phyloP scores from a whole-genome alignment of 2,888 invertebrate species.

The Craniophora ligustri region DNA sequence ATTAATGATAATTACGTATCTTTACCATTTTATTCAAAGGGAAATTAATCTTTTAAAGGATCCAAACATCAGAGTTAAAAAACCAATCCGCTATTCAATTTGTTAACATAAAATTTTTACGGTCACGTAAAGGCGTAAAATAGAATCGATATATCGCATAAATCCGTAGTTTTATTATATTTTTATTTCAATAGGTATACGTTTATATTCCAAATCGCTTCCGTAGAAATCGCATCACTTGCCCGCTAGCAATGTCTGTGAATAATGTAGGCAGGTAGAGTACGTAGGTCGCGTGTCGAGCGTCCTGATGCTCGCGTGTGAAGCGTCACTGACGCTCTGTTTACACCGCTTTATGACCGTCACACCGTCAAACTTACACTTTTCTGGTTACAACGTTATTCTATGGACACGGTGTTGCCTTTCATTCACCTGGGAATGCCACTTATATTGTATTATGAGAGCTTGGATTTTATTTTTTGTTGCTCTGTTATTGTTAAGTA shows the following conservation, averaged over 20 bases:
- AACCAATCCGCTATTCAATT: too few relatives aligned
- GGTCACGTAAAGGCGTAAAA: too few relatives aligned
- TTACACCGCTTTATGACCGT: slow-evolving; percentile 56
- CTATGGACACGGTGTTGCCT: slow-evolving; percentile 9
- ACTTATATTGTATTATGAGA: background rate
- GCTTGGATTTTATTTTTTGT: background rate
- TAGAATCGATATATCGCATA: too few relatives aligned
- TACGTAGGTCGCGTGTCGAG: slow-evolving; percentile 54
- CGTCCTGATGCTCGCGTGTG: slow-evolving; percentile 61
- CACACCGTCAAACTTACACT: slow-evolving; percentile 49
- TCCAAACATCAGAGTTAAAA: too few relatives aligned
- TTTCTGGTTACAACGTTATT: slow-evolving; percentile 32
- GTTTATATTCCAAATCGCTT: slow-evolving; percentile 1
- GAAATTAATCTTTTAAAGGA: too few relatives aligned
- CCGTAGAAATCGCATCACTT: slow-evolving; percentile 20
- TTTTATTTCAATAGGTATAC: background rate
- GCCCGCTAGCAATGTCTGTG: slow-evolving; percentile 24
- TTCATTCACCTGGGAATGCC: slow-evolving; percentile 19
- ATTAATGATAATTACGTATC: too few relatives aligned
- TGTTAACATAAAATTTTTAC: too few relatives aligned
- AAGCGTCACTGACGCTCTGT: slow-evolving; percentile 46
- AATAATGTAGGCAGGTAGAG: slow-evolving; percentile 50
- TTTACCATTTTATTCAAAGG: too few relatives aligned
- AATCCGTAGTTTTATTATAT: too few relatives aligned
- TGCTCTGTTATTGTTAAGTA: too few relatives aligned